These are phyloP conservation scores for Zaprionus lineosus DNA, from an alignment of 2,888 invertebrate genomes.

Conservation along the genomic window DNA sequence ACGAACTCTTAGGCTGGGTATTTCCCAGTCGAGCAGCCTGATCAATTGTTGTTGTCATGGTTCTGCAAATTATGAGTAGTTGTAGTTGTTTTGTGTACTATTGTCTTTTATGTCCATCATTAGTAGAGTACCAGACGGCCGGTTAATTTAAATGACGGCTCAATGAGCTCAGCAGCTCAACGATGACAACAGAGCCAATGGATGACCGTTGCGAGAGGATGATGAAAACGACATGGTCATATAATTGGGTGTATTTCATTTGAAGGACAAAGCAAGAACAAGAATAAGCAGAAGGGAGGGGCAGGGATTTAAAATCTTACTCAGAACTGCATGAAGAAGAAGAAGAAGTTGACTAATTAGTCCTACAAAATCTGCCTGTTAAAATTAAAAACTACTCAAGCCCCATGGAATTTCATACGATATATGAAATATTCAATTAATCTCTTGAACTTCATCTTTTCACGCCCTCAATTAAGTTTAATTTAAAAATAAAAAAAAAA, in stretches of 20 bases:
- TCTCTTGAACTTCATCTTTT: constrained; percentile 10
- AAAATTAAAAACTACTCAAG: too few relatives aligned
- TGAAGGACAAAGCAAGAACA: too few relatives aligned
- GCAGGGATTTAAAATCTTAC: constrained; percentile 26
- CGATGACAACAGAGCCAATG: constrained; percentile 41
- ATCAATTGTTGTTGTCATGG: constrained; percentile 8
- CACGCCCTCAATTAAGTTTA: constrained; percentile 29
- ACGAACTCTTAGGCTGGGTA: too few relatives aligned
- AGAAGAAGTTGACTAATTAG: too few relatives aligned
- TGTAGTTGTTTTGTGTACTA: constrained; percentile 10
- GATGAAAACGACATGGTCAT: constrained; percentile 27
- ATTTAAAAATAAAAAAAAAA: constrained; percentile 14
- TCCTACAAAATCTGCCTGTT: too few relatives aligned
- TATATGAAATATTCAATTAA: too few relatives aligned
- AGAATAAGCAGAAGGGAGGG: too few relatives aligned
- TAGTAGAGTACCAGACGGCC: neutral
- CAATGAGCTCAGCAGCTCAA: constrained; percentile 47
- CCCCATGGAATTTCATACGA: too few relatives aligned
- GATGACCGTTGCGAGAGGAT: constrained; percentile 28
- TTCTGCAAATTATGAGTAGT: constrained; percentile 34
- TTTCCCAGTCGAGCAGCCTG: neutral
- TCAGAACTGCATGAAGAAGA: too few relatives aligned
- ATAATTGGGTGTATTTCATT: too few relatives aligned
- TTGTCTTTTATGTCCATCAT: constrained; percentile 19
- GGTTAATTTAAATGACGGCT: constrained; percentile 49